A percentile compares a stretch with the other conserved stretches of the same genome.
Evolutionary conservation across 2,797 vertebrate genomes (phyloP).

Genomic region (Antrozous pallidus): DNA sequence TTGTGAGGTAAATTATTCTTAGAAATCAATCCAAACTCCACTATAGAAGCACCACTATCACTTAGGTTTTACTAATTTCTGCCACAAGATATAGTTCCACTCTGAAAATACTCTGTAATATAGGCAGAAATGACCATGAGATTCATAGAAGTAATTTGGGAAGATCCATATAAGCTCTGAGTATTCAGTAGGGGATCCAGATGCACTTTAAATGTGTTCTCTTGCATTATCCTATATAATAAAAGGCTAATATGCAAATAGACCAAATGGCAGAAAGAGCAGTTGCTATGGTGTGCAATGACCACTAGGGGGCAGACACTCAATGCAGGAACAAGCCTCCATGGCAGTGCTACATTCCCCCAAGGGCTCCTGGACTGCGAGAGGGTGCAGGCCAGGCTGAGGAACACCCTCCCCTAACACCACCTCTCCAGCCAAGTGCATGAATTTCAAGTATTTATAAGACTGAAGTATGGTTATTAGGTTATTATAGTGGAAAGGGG

Average conservation of each 20-base stretch:
- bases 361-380: too few relatives aligned
- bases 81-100: not conserved
- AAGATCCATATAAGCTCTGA: not conserved
- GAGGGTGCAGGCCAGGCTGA: too few relatives aligned
- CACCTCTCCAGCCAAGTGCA: too few relatives aligned
- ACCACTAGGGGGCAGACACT: too few relatives aligned
- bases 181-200: not conserved
- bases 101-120: not conserved
- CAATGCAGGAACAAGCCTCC: too few relatives aligned
- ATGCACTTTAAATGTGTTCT: not conserved
- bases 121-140: not conserved
- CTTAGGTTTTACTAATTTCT: not conserved
- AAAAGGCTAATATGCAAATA: too few relatives aligned
- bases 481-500: not conserved
- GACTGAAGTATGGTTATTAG: not conserved
- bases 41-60: not conserved
- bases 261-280: too few relatives aligned
- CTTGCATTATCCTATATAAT: not conserved
- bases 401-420: too few relatives aligned
- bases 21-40: conserved; percentile 8
- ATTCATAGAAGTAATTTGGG: not conserved
- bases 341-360: too few relatives aligned
- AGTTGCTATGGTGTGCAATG: too few relatives aligned
- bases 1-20: not conserved
- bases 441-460: not conserved